Base-by-base conservation (phyloP, 2,888 invertebrate genomes). In the Troglohyphantes excavatus region DNA sequence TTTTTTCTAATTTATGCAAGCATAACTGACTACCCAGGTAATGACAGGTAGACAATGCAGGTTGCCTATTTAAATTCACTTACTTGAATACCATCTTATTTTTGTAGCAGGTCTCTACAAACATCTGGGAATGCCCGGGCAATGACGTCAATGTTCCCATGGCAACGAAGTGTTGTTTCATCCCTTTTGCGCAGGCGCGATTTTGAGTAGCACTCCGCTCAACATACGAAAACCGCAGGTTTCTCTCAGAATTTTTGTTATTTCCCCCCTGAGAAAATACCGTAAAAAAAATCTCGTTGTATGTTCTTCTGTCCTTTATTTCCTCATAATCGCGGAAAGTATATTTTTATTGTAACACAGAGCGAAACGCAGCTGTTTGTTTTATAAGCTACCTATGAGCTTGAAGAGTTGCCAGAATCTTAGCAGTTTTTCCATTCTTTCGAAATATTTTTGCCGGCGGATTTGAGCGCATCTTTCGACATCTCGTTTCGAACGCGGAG, bases 101-200 rank as follows among this genome's bases (percentile, higher is more conserved):
- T 84, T 86, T 63, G n/a, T 72, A 72, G 23, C 63, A 61, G 61
- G 72, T 88, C 79, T 75, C 78, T 43, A 63, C 68, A 82, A 89
- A 89, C 88, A 75, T 76, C 76, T 82, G 63, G 88, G 75, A 89
- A 83, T 67, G 76, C 89, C 82, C 89, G 83, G 89, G 89, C 78
- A 90, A 84, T 90, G 89, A 90, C 89, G 89, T 90, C 89, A 90
- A 83, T 53, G 89, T 79, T 33, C 33, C 73, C 53, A 90, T 90
- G 63, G 83, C 46, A 90, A 90, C 83, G 27, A 70, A 72, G 63
- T 33, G 76, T 84, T 78, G 81, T 88, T 73, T 67, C 73, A 39
- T 39, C 26, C 46, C 13, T 0, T 33, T n/a, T 17, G 78, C 83
- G 83, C 89, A 89, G 63, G 73, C 63, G 53, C 53, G 27, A 67